Evolutionary conservation across 2,113 vertebrate species (phyloP), one percentile per base, ranked within the genome.

Genomic region (Bambusicola thoracicus): DNA sequence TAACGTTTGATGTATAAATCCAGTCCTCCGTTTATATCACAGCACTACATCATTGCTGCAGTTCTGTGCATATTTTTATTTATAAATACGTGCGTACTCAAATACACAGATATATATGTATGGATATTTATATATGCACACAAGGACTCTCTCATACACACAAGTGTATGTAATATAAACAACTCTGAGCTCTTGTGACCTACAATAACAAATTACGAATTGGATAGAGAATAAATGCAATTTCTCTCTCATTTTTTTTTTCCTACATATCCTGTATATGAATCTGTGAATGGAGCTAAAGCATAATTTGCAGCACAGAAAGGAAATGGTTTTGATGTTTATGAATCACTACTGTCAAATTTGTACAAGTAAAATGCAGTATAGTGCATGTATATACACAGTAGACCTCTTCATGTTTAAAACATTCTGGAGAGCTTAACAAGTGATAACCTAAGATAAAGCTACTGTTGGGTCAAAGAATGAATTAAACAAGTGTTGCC

Each of bases 401-500:
- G 88, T 46, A 73, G 8, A 63, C 59, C 53, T 73, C 55, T 92
- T 96, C 94, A 97, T 96, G 92, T 97, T 97, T 97, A 96, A 96
- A 97, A 96, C 91, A 97, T 97, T 93, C 66, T 75, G 48, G 81
- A 80, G 86, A 89, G 90, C 91, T 96, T 96, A 96, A 93, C 94
- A 96, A 96, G 81, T 89, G 96, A 96, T 97, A 97, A 96, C 96
- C 91, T 95, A 85, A 96, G 97, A 97, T 96, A 97, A 97, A 94
- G 84, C 81, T 90, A 90, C 83, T 74, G 73, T 84, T 96, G 93
- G 96, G 97, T 96, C 96, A 97, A 95, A 96, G 92, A 85, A 95
- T 96, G 94, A 95, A 96, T 97, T 96, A 95, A 97, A 96, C 92
- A 97, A 96, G 93, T 89, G 87, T 96, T 95, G 89, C 96, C 94